Percentiles rank a stretch among this genome's conserved stretches.
Conservation (phyloP, 2,888 invertebrate genomes). For the Diaperis boleti region DNA sequence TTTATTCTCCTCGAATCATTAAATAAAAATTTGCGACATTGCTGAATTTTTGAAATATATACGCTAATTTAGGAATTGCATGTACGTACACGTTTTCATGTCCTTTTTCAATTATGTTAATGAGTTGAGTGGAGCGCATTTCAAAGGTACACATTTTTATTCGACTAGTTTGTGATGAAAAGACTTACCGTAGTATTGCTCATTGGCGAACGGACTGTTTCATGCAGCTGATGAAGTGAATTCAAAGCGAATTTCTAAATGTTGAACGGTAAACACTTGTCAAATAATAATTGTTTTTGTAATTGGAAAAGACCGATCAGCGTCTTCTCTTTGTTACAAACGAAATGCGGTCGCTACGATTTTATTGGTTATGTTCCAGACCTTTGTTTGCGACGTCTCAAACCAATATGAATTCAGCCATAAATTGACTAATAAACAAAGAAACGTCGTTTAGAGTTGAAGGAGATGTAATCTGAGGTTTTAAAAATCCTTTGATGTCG, state of each 20-base stretch:
- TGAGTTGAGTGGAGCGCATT: background rate
- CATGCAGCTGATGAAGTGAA: constrained; percentile 25
- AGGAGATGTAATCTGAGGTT: constrained; percentile 28
- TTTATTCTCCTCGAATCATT: background rate
- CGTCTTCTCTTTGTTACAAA: constrained; percentile 38
- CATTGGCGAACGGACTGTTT: constrained; percentile 9
- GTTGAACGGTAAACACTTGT: constrained; percentile 45
- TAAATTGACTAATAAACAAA: constrained; percentile 32
- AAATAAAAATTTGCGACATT: background rate
- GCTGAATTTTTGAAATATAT: background rate
- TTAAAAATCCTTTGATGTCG: no score
- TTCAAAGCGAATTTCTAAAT: constrained; percentile 40
- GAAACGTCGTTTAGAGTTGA: constrained; percentile 22
- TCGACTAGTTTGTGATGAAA: constrained; percentile 8
- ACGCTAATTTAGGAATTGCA: background rate
- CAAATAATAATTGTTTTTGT: constrained; percentile 46
- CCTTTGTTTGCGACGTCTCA: constrained; percentile 20
- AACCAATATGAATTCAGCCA: constrained; percentile 26
- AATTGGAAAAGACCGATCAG: constrained; percentile 43
- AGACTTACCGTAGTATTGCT: constrained; percentile 17
- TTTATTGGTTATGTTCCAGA: constrained; percentile 26
- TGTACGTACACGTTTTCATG: background rate
- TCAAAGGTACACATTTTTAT: constrained; percentile 4
- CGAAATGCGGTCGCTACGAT: constrained; percentile 20
- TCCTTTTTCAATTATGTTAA: background rate